Percentiles rank a stretch among this genome's conserved stretches.
Conservation (phyloP, 2,888 invertebrate species). For the Trypoxylon attenuatum region DNA sequence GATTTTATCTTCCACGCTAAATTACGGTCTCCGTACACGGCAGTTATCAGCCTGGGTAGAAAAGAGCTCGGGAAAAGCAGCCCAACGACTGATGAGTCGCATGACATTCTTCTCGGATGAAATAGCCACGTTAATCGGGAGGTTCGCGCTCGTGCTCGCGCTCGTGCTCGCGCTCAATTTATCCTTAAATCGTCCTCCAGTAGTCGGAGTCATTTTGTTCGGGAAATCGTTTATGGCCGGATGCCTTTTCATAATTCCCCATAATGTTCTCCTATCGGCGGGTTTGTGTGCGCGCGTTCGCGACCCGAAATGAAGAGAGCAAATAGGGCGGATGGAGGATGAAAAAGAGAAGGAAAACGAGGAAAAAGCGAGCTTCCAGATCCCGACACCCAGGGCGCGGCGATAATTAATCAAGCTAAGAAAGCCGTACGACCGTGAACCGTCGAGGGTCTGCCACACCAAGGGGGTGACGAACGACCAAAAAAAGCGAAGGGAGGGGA, state of each 20-base stretch:
- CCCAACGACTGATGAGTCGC: neutral
- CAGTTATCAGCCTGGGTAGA: neutral
- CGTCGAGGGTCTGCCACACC: no score
- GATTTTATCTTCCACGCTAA: no score
- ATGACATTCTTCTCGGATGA: neutral
- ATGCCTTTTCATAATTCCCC: conserved; percentile 54
- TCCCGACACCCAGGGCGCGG: conserved; percentile 42
- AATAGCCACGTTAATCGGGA: conserved; percentile 41
- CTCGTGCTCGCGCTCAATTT: conserved; percentile 48
- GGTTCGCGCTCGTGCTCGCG: conserved; percentile 34
- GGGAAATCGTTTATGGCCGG: conserved; percentile 53
- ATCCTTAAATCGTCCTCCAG: conserved; percentile 45
- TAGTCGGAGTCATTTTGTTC: conserved; percentile 47
- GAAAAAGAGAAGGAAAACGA: neutral
- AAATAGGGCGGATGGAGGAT: conserved; percentile 29
- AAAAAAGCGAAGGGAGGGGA: neutral
- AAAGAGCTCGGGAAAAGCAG: neutral
- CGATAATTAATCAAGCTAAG: conserved; percentile 71
- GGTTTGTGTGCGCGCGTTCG: conserved; percentile 20
- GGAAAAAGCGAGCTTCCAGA: conserved; percentile 28
- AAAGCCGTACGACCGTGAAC: conserved; percentile 60
- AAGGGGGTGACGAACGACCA: conserved; percentile 2
- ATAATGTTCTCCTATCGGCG: conserved; percentile 45
- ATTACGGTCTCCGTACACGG: no score
- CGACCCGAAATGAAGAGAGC: conserved; percentile 15